These are phyloP conservation scores for Sebastes miniatus DNA, from an alignment of 2,797 vertebrate species.

Conservation along the genomic window DNA sequence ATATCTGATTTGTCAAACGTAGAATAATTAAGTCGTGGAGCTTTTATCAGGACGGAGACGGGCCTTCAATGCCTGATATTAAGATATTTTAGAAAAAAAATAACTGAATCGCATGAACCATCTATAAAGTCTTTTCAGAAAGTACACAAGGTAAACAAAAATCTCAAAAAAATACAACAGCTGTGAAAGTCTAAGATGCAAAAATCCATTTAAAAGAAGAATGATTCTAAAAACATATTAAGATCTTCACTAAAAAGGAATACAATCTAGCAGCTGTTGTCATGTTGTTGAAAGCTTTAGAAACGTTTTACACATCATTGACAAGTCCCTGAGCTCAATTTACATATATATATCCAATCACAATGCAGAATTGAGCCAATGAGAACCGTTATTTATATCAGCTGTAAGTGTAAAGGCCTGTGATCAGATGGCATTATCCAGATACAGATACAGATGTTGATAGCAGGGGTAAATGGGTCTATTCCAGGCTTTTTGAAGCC, in stretches of 20 bases:
- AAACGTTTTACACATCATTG: not conserved
- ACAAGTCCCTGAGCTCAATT: not conserved
- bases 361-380: not conserved
- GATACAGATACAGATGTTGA: not conserved
- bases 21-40: not conserved
- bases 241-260: not conserved
- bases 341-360: not conserved
- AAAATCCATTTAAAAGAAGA: not conserved
- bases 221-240: not conserved
- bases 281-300: not conserved
- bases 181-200: not conserved
- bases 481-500: not conserved
- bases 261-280: not conserved
- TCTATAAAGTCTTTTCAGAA: not conserved
- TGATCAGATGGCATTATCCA: not conserved
- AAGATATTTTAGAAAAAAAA: not conserved
- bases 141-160: not conserved
- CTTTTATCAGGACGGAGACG: not conserved
- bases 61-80: too few relatives aligned
- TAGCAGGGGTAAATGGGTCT: constrained; percentile 1
- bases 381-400: not conserved
- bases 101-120: not conserved
- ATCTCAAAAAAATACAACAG: not conserved
- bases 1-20: not conserved
- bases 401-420: not conserved